These are phyloP conservation scores for Ramazzottius varieornatus DNA, from an alignment of 2,888 invertebrate species.

Conservation along the genomic window DNA sequence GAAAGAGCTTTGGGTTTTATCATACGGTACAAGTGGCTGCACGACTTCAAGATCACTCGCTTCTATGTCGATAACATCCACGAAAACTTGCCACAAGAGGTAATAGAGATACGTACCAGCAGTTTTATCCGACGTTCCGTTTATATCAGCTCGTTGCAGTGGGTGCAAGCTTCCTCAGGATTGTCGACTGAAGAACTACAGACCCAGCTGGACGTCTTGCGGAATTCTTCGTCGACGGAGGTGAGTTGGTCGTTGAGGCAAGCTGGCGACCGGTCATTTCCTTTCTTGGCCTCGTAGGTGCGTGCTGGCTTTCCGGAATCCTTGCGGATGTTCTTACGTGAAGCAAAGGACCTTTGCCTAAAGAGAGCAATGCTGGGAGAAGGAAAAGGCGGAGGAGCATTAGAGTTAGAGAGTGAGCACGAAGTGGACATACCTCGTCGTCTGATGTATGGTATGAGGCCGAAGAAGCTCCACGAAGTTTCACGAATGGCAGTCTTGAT, in stretches of 20 bases:
- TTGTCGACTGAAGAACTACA: not conserved
- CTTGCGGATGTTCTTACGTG: not conserved
- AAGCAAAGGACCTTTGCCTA: not conserved
- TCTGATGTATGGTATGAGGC: constrained; percentile 15
- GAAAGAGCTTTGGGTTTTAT: not conserved
- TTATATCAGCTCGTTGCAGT: not conserved
- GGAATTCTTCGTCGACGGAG: not conserved
- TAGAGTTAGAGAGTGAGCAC: constrained; percentile 6
- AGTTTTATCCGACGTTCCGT: not conserved
- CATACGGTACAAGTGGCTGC: not conserved
- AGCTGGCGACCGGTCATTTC: not conserved
- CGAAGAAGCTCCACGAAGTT: constrained; percentile 20
- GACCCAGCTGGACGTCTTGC: not conserved
- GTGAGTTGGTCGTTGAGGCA: not conserved
- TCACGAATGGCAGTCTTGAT: constrained; percentile 15
- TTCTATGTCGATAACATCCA: not conserved
- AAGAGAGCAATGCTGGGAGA: not conserved
- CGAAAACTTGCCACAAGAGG: not conserved
- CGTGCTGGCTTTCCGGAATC: not conserved
- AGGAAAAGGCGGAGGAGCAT: not conserved
- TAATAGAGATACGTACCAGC: not conserved
- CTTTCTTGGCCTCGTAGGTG: not conserved
- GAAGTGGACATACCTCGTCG: constrained; percentile 8
- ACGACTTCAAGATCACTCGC: not conserved
- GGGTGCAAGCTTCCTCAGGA: not conserved